Percentiles rank a stretch among this genome's conserved stretches.
Conservation (phyloP, 2,888 invertebrate genomes). For the Stenichneumon culpator region DNA sequence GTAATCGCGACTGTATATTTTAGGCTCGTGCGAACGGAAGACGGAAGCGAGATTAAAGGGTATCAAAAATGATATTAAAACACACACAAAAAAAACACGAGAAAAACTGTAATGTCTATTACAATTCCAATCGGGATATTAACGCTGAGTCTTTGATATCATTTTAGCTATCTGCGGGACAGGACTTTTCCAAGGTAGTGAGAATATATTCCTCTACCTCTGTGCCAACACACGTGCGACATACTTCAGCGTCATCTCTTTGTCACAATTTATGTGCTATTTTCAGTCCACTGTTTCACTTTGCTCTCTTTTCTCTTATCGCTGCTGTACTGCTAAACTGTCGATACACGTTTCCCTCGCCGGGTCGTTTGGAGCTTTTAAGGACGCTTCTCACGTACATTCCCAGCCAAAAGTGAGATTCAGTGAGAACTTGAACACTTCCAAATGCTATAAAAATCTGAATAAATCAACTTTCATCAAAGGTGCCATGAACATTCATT, state of each 20-base stretch:
- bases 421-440: too few species aligned
- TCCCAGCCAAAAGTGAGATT: too few species aligned
- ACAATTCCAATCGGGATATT: conserved; percentile 50
- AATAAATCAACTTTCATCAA: too few species aligned
- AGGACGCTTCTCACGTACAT: neutral
- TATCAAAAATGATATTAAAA: neutral
- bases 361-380: conserved; percentile 14
- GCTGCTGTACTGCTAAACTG: conserved; percentile 54
- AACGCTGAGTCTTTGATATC: conserved; percentile 78
- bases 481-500: too few species aligned
- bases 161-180: conserved; percentile 94
- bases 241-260: conserved; percentile 66
- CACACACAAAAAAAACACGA: neutral
- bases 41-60: conserved; percentile 15
- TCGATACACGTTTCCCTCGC: conserved; percentile 53
- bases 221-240: conserved; percentile 50
- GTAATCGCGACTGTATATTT: conserved; percentile 68
- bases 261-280: conserved; percentile 68
- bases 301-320: conserved; percentile 35
- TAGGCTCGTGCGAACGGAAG: conserved; percentile 20
- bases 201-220: conserved; percentile 75
- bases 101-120: conserved; percentile 61
- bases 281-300: conserved; percentile 44
- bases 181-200: conserved; percentile 96
- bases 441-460: too few species aligned